Evolutionary conservation across 2,888 invertebrate species (phyloP).

Genomic region (Smittia sp.): DNA sequence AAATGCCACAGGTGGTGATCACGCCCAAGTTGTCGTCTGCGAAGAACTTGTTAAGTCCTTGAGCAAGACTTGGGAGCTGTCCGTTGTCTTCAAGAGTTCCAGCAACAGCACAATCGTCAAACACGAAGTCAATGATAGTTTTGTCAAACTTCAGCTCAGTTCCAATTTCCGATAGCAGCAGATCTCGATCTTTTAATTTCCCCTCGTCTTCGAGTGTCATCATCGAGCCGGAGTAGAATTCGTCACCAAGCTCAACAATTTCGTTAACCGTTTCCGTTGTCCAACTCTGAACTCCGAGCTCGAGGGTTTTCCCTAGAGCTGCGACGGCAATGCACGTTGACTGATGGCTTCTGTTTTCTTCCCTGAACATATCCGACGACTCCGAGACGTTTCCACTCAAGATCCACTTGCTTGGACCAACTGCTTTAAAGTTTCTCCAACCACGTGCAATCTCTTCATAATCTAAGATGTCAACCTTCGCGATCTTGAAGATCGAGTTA

Average conservation of each 20-base stretch:
- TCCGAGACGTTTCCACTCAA: conserved; percentile 49
- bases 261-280: conserved; percentile 51
- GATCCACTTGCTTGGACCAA: conserved; percentile 49
- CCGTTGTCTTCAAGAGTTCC: conserved; percentile 45
- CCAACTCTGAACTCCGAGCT: conserved; percentile 44
- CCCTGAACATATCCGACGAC: neutral
- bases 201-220: conserved; percentile 46
- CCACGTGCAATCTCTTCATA: conserved; percentile 47
- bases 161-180: conserved; percentile 50
- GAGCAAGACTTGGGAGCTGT: neutral
- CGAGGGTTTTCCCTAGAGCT: conserved; percentile 37
- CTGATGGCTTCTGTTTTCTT: conserved; percentile 13
- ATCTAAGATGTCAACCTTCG: conserved; percentile 50
- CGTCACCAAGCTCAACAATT: conserved; percentile 52
- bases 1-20: conserved; percentile 58
- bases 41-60: conserved; percentile 53
- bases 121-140: conserved; percentile 46
- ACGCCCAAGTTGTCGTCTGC: conserved; percentile 51
- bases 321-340: conserved; percentile 6
- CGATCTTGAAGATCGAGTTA: conserved; percentile 48
- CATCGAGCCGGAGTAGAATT: conserved; percentile 51
- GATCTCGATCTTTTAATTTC: conserved; percentile 46
- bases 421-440: conserved; percentile 50
- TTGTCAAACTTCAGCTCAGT: conserved; percentile 49
- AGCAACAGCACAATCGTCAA: conserved; percentile 50